phyloP scores from a whole-genome alignment of 2,797 vertebrate genomes.

The Vultur gryphus region DNA sequence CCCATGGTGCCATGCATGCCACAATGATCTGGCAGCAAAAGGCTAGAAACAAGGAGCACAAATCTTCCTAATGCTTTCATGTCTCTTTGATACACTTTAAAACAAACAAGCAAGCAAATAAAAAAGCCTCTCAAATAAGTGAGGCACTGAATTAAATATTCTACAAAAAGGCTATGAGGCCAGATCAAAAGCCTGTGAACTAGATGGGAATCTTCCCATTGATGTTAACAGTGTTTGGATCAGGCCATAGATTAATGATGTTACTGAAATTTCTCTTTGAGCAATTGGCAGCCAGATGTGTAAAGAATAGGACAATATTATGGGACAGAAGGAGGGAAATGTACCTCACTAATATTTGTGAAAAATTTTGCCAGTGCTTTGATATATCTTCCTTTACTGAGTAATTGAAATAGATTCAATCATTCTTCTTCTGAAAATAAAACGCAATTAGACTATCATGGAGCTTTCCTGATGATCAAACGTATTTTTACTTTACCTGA shows the following conservation, averaged over 20 bases:
- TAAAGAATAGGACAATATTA: not conserved
- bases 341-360: not conserved
- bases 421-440: not conserved
- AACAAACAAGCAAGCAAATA: not conserved
- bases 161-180: not conserved
- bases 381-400: not conserved
- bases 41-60: not conserved
- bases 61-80: not conserved
- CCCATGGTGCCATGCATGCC: not conserved
- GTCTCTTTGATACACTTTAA: not conserved
- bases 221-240: not conserved
- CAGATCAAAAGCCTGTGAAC: slow-evolving; percentile 9
- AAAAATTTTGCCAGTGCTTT: not conserved
- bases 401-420: not conserved
- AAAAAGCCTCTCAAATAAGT: not conserved
- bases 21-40: not conserved
- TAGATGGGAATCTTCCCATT: not conserved
- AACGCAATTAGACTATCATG: not conserved
- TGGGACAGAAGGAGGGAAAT: not conserved
- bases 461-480: not conserved
- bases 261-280: not conserved
- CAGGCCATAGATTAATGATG: not conserved
- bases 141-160: not conserved
- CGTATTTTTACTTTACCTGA: not conserved
- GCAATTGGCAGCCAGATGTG: not conserved